Base-by-base conservation (phyloP, 2,888 invertebrate species). In the Eudasyphora cyanicolor region DNA sequence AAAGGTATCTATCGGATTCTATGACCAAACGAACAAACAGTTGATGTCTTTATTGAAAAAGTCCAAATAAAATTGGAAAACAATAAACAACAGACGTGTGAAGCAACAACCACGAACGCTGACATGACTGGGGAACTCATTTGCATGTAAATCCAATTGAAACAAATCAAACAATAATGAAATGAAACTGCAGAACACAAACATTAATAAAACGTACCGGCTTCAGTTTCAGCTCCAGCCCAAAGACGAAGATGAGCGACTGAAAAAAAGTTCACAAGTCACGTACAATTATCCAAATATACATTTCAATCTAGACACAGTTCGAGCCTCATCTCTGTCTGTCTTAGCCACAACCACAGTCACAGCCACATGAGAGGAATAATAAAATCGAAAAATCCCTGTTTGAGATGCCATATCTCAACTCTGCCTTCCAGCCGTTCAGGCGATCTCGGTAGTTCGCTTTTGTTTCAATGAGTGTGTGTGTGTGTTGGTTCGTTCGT, bases 251-350 rank as follows among this genome's bases (percentile, higher is more conserved):
- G 54, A 35, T 67, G 71, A 71, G 60, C 64, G 38, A 60, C 60
- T 67, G 19, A 32, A 38, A 73, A 38, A 64, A 64, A 82, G 81
- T 82, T 84, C 76, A 75, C 78, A 84, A 84, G 80, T 84, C 84
- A 84, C 80, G 84, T 80, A 84, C 84, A 84, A 84, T 84, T 84
- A 84, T 81, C 84, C 54, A 78, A 78, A 78, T 76, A 77, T 78
- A 81, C 84, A 84, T 76, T 81, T 84, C 77, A 84, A 84, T 84
- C 78, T 71, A 27, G 3, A 64, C 67, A 8, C 42, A 67, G 19
- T 38, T n/a, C n/a, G n/a, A n/a, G n/a, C n/a, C n/a, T n/a, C n/a
- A n/a, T n/a, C n/a, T n/a, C n/a, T n/a, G n/a, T n/a, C 17, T 21
- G 29, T 29, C 57, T 2, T 2, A 8, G 27, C 32, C 60, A 27